phyloP scores from a whole-genome alignment of 2,113 vertebrate genomes.

The Trichechus manatus region DNA sequence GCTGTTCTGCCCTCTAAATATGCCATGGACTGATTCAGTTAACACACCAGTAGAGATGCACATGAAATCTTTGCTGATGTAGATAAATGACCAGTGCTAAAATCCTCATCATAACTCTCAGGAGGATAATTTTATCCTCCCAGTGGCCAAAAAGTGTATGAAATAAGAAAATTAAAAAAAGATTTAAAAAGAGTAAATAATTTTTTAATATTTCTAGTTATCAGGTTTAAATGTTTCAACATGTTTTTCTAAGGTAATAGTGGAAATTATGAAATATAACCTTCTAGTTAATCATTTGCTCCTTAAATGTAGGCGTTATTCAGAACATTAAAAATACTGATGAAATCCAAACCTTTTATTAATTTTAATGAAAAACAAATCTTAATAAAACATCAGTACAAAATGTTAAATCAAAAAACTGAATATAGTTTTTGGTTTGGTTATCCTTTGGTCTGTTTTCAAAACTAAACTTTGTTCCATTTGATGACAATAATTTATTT shows the following conservation, averaged over 20 bases:
- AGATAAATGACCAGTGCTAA: background rate
- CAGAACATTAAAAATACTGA: background rate
- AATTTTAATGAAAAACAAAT: background rate
- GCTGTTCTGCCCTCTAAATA: background rate
- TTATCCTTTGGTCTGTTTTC: background rate
- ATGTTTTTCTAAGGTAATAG: background rate
- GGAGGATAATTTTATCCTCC: background rate
- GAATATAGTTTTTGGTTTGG: background rate
- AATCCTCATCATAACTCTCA: background rate
- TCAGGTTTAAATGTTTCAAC: background rate
- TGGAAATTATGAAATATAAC: background rate
- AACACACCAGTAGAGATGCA: background rate
- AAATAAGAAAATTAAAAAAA: background rate
- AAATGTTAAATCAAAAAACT: background rate
- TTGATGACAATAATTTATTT: background rate
- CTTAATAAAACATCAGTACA: background rate
- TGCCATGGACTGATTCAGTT: background rate
- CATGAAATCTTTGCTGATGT: background rate
- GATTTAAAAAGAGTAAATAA: background rate
- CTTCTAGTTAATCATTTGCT: background rate
- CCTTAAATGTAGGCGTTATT: background rate
- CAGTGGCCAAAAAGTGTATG: background rate
- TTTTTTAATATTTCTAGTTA: background rate
- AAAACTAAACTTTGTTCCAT: background rate
- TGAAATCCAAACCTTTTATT: background rate